Conservation (phyloP, 2,797 vertebrate genomes). For the Corythornis leucogaster region DNA sequence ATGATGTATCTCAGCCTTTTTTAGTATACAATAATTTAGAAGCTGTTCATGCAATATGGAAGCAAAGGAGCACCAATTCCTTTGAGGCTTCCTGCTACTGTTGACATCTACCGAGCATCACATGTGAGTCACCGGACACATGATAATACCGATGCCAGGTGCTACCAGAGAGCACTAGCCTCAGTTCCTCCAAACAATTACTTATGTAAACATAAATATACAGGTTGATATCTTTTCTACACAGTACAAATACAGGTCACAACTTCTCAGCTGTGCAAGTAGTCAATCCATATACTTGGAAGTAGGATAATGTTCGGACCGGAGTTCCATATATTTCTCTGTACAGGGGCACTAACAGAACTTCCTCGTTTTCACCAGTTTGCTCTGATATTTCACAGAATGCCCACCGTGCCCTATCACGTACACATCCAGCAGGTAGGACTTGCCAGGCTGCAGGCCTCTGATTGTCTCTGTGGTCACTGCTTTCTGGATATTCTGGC, state of each 20-base stretch:
- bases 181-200: conserved; percentile 60
- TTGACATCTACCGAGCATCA: conserved; percentile 74
- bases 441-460: conserved; percentile 91
- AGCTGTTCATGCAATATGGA: conserved; percentile 85
- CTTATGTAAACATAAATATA: conserved; percentile 89
- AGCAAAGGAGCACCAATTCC: conserved; percentile 63
- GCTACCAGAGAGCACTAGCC: conserved; percentile 54
- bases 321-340: conserved; percentile 83
- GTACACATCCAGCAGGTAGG: conserved; percentile 97
- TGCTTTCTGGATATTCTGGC: conserved; percentile 94
- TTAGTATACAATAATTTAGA: conserved; percentile 85
- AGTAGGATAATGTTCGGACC: conserved; percentile 84
- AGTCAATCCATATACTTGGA: conserved; percentile 87
- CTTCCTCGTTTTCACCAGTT: conserved; percentile 97
- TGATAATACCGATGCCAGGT: conserved; percentile 37
- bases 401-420: conserved; percentile 94
- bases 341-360: conserved; percentile 90
- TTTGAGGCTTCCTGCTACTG: conserved; percentile 57
- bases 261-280: conserved; percentile 86
- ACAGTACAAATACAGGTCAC: conserved; percentile 85
- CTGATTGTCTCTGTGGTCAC: conserved; percentile 96
- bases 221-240: conserved; percentile 86
- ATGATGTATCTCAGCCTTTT: conserved; percentile 73
- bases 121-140: conserved; percentile 44
- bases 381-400: conserved; percentile 97